phyloP scores from a whole-genome alignment of 2,113 vertebrate genomes.

The Chloropsis hardwickii region DNA sequence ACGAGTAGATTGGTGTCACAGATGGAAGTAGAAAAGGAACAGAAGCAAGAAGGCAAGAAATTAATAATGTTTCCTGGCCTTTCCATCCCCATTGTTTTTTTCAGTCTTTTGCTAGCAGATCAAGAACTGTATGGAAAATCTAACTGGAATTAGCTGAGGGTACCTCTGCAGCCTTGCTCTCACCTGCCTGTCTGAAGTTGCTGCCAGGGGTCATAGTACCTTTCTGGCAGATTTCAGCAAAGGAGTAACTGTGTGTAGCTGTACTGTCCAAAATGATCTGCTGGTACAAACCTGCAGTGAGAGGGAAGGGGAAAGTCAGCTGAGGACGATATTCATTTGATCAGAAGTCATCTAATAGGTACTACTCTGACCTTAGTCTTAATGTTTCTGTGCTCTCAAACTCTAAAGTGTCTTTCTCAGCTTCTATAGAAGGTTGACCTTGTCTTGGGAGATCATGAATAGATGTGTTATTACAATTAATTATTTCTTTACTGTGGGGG shows the following conservation, averaged over 20 bases:
- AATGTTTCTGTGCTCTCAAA: neutral
- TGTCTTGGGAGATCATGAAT: neutral
- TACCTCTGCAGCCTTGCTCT: neutral
- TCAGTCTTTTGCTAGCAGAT: neutral
- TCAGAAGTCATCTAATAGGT: neutral
- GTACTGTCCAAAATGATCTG: neutral
- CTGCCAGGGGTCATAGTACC: neutral
- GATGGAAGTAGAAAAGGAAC: neutral
- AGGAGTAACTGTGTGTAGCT: neutral
- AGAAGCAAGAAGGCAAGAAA: neutral
- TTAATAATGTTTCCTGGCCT: neutral
- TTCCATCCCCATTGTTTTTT: neutral
- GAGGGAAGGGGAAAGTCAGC: neutral
- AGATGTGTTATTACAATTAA: neutral
- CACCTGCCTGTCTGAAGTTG: neutral
- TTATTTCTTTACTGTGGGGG: neutral
- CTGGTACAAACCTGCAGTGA: neutral
- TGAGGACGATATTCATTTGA: accelerated
- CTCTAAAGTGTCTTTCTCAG: neutral
- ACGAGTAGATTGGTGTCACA: neutral
- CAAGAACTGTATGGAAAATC: neutral
- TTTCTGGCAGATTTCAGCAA: neutral
- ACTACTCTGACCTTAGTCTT: neutral
- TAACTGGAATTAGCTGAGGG: neutral
- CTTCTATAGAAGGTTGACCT: neutral